Evolutionary conservation across 2,113 vertebrate genomes (phyloP).

Genomic region (Romanogobio albipinnatus): DNA sequence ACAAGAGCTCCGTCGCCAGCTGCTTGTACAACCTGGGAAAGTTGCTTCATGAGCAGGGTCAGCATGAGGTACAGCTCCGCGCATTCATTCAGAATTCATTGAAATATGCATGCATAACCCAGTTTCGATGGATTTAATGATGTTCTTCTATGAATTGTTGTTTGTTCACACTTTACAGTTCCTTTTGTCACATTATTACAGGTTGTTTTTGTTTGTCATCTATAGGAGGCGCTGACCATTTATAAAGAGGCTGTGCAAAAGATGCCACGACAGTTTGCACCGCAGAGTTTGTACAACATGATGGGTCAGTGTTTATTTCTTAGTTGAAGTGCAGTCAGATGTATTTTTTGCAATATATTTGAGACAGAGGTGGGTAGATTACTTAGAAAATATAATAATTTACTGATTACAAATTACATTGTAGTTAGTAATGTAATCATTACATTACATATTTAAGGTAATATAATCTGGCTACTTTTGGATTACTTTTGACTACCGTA

Average conservation of each 20-base stretch:
- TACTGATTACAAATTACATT: no score
- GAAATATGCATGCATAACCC: not conserved
- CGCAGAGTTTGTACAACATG: conserved; percentile 99
- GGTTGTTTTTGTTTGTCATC: conserved; percentile 42
- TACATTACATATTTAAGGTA: no score
- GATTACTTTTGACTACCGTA: no score
- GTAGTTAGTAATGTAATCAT: no score
- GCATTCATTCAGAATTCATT: not conserved
- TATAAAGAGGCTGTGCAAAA: conserved; percentile 97
- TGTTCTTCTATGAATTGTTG: not conserved
- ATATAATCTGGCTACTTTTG: no score
- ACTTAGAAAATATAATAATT: no score
- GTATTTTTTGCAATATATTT: not conserved
- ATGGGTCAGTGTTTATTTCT: conserved; percentile 85
- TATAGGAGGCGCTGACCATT: conserved; percentile 89
- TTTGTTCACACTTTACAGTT: not conserved
- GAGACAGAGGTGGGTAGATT: no score
- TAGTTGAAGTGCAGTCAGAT: not conserved
- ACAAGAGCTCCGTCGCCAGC: conserved; percentile 97
- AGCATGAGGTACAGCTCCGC: conserved; percentile 87
- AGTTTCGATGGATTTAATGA: not conserved
- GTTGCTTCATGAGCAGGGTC: conserved; percentile 93
- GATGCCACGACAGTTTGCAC: conserved; percentile 97
- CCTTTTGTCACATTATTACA: not conserved
- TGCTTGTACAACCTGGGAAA: conserved; percentile 98